Percentiles rank a stretch among this genome's conserved stretches.
Conservation (phyloP, 30 jellyfish, hydroid and myxozoan genomes). For the Catostylus mosaicus region DNA sequence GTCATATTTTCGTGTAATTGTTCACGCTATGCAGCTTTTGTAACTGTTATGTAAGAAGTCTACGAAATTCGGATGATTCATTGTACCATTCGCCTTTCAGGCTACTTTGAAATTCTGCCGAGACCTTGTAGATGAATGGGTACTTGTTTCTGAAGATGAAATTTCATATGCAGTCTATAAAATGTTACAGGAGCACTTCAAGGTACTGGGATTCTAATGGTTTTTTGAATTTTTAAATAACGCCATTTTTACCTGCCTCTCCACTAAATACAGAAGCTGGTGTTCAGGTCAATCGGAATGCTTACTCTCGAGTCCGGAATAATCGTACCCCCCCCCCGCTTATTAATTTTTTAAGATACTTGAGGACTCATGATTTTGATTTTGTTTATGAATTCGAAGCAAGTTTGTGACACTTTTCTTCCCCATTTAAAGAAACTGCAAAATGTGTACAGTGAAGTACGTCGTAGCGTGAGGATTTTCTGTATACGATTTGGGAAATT, state of each 20-base stretch:
- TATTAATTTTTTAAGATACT: neutral
- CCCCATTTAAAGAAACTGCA: no score
- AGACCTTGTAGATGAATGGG: slow-evolving; percentile 87
- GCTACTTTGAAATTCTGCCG: slow-evolving; percentile 82
- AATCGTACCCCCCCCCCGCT: neutral
- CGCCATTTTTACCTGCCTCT: neutral
- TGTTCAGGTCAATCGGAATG: neutral
- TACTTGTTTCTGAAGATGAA: slow-evolving; percentile 86
- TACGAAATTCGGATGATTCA: no score
- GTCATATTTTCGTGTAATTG: no score
- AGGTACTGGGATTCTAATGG: slow-evolving; percentile 21
- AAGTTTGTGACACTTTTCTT: no score
- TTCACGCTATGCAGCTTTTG: no score
- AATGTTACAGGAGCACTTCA: slow-evolving; percentile 64
- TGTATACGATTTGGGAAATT: no score
- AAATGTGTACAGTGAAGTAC: no score
- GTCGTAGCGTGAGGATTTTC: no score
- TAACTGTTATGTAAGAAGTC: no score
- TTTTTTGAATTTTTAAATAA: neutral
- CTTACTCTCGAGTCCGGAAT: neutral
- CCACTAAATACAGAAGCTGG: neutral
- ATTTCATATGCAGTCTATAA: slow-evolving; percentile 82
- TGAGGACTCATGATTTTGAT: no score
- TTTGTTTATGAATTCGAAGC: neutral
- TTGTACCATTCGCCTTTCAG: slow-evolving; percentile 20